Conservation (phyloP, 2,113 vertebrate genomes). For the Otolemur garnettii region DNA sequence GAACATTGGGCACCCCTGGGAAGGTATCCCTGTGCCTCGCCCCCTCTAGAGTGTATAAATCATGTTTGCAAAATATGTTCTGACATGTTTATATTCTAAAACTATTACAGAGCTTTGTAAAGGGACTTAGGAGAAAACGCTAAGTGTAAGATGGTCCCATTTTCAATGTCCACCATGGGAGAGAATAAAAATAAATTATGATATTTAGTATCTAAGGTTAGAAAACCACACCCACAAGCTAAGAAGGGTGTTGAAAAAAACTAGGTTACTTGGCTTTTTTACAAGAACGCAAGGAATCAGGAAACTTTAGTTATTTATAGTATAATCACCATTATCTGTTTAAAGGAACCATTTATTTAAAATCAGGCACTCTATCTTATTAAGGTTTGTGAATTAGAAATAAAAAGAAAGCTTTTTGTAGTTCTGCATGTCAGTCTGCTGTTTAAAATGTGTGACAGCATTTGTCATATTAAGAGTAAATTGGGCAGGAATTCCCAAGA, state of each 20-base stretch:
- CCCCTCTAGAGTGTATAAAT: slow-evolving; percentile 57
- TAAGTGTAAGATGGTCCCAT: slow-evolving; percentile 72
- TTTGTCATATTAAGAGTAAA: slow-evolving; percentile 74
- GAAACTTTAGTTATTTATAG: slow-evolving; percentile 84
- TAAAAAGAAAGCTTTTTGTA: slow-evolving; percentile 81
- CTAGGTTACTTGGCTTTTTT: slow-evolving; percentile 82
- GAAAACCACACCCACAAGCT: slow-evolving; percentile 73
- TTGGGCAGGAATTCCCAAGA: slow-evolving; percentile 78
- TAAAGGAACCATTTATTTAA: slow-evolving; percentile 82
- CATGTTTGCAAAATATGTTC: slow-evolving; percentile 74
- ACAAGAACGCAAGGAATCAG: slow-evolving; percentile 79
- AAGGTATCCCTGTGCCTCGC: slow-evolving; percentile 41
- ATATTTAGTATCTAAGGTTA: slow-evolving; percentile 81
- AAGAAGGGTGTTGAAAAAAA: slow-evolving; percentile 79
- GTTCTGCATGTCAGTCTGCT: slow-evolving; percentile 84
- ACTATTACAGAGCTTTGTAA: slow-evolving; percentile 63
- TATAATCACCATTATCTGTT: slow-evolving; percentile 82
- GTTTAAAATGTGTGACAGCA: slow-evolving; percentile 71
- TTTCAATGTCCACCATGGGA: slow-evolving; percentile 70
- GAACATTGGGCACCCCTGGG: slow-evolving; percentile 25
- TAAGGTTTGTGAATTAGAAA: slow-evolving; percentile 82
- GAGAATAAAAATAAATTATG: slow-evolving; percentile 81
- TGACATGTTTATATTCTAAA: slow-evolving; percentile 71
- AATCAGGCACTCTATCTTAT: slow-evolving; percentile 76
- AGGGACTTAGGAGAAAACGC: slow-evolving; percentile 73